Conservation (phyloP, 2,797 vertebrate genomes). For the Poecilia velifera region DNA sequence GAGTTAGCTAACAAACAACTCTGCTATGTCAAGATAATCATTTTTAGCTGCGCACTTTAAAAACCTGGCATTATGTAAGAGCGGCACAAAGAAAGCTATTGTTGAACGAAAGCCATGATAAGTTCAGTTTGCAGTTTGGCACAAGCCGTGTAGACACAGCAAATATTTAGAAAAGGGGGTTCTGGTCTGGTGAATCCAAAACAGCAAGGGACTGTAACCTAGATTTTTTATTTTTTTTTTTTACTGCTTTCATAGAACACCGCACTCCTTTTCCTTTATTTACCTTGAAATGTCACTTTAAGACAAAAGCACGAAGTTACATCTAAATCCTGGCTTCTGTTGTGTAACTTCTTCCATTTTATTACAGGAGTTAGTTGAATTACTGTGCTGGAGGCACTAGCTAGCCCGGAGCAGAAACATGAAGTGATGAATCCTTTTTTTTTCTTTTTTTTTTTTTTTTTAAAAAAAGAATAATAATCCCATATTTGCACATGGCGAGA, state of each 20-base stretch:
- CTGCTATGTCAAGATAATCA: background rate
- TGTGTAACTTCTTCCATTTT: conserved; percentile 37
- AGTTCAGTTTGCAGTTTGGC: background rate
- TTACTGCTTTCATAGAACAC: background rate
- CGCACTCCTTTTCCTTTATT: background rate
- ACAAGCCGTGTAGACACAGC: background rate
- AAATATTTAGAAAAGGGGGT: background rate
- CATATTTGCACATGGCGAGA: conserved; percentile 75
- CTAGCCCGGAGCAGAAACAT: conserved; percentile 35
- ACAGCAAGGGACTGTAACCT: background rate
- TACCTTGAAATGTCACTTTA: background rate
- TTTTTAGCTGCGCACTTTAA: background rate
- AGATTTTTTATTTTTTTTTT: background rate
- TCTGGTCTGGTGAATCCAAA: background rate
- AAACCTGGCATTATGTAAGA: background rate
- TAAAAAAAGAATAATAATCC: conserved; percentile 69
- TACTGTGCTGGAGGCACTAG: background rate
- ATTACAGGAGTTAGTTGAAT: conserved; percentile 5
- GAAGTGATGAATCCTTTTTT: conserved; percentile 60
- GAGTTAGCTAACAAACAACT: background rate
- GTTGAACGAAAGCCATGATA: background rate
- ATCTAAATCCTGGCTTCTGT: conserved; percentile 12
- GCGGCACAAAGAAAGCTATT: background rate
- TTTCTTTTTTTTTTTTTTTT: conserved; percentile 6
- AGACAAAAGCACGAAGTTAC: background rate